Evolutionary conservation across 2,888 invertebrate genomes (phyloP), one percentile per base, ranked within the genome.

Genomic region (Amaurobius ferox): DNA sequence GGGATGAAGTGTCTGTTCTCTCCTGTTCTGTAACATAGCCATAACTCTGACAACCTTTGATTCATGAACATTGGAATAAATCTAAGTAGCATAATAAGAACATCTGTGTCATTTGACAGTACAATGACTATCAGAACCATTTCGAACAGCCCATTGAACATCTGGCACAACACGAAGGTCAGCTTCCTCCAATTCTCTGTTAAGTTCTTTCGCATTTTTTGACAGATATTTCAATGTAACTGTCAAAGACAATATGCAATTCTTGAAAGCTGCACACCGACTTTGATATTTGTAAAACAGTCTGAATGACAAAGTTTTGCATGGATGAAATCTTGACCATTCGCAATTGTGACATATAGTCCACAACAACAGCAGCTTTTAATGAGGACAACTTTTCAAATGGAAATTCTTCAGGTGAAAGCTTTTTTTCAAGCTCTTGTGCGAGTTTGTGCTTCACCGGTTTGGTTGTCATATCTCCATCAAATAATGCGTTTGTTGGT

Each of bases 131-230:
- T n/a, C n/a, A n/a, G n/a, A n/a, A n/a, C n/a, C n/a, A n/a, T n/a
- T n/a, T n/a, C n/a, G n/a, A 44, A 3, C 44, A 44, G 44, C 44
- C 44, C 44, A 44, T 13, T 44, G 2, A n/a, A 44, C 7, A 19
- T 44, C 16, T 44, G 44, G 44, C 13, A 44, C 1, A 44, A 44
- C 19, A n/a, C 44, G 44, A n/a, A 44, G 6, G 7, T 44, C 44
- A n/a, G 44, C 44, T 1, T 44, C 7, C 7, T 44, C 1, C 1
- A 44, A 44, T 44, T 13, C 1, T 13, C 19, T 44, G 19, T 44
- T 44, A 44, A 44, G 44, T 19, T 44, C 44, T 44, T 44, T n/a
- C n/a, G n/a, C n/a, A n/a, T n/a, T n/a, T n/a, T n/a, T n/a, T 44
- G 16, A 44, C 2, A 2, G 7, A 44, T 1, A n/a, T 13, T 6